phyloP scores from a whole-genome alignment of 1,140 invertebrate genomes.

The Drosophila punjabiensis region DNA sequence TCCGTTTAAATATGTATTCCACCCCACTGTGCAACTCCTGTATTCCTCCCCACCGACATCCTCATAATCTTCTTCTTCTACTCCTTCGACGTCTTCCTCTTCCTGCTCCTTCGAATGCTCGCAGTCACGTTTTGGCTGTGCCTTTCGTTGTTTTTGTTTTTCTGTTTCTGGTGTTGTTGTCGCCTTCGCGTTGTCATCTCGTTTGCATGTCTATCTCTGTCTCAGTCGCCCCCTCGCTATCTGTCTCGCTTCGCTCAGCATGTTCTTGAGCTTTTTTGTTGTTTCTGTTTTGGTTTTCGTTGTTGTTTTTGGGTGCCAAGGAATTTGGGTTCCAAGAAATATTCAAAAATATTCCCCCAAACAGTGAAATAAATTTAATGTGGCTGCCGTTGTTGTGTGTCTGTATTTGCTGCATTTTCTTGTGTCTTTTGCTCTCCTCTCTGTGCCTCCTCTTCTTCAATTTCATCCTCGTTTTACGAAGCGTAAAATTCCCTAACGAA shows the following conservation, averaged over 20 bases:
- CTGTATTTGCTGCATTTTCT: slow-evolving; percentile 23
- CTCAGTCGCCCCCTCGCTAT: slow-evolving; percentile 2
- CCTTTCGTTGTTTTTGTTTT: slow-evolving; percentile 42
- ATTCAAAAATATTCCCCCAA: slow-evolving; percentile 79
- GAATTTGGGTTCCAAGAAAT: slow-evolving; percentile 80
- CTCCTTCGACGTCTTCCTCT: slow-evolving; percentile 30
- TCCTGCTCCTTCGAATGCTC: slow-evolving; percentile 37
- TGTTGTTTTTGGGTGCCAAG: slow-evolving; percentile 46
- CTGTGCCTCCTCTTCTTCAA: slow-evolving; percentile 25
- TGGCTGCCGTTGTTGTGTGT: slow-evolving; percentile 28
- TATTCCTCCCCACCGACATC: not conserved
- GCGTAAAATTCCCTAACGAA: slow-evolving; percentile 82
- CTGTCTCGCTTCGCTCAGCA: slow-evolving; percentile 6
- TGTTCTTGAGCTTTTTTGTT: slow-evolving; percentile 31
- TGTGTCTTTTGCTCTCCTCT: slow-evolving; percentile 37
- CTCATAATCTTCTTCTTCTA: slow-evolving; percentile 2
- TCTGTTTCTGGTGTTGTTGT: slow-evolving; percentile 47
- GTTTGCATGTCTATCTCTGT: slow-evolving; percentile 67
- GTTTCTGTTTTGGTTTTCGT: not conserved
- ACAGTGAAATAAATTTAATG: slow-evolving; percentile 80
- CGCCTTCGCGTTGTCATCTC: slow-evolving; percentile 77
- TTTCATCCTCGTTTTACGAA: slow-evolving; percentile 61
- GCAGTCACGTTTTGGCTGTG: slow-evolving; percentile 70
- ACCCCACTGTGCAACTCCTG: slow-evolving; percentile 16
- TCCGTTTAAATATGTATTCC: not conserved